Evolutionary conservation across 2,113 vertebrate species (phyloP).

Genomic region (Neotragus moschatus): DNA sequence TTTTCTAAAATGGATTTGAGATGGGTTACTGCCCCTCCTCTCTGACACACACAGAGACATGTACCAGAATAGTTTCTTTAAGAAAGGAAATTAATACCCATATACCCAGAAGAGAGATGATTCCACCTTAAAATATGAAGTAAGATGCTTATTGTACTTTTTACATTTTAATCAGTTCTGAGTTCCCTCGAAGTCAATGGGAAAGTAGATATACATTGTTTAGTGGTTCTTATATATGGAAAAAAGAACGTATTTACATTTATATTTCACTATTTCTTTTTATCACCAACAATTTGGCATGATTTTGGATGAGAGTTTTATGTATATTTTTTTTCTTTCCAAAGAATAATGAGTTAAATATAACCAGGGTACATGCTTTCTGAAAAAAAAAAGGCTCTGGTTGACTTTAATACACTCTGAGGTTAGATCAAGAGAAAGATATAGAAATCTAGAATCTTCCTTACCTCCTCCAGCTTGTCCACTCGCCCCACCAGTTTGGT

Average conservation of each 20-base stretch:
- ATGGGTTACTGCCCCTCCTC: neutral
- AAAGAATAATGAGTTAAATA: neutral
- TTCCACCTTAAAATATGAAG: neutral
- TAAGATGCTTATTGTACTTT: neutral
- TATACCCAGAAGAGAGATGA: neutral
- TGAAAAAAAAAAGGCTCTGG: neutral
- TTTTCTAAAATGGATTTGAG: neutral
- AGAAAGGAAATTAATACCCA: neutral
- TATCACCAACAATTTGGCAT: neutral
- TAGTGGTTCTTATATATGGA: neutral
- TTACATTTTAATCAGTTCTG: neutral
- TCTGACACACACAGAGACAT: neutral
- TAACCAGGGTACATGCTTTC: neutral
- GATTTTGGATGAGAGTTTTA: neutral
- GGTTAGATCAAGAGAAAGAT: neutral
- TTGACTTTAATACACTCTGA: neutral
- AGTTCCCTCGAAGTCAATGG: neutral
- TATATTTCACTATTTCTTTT: neutral
- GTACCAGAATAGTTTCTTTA: neutral
- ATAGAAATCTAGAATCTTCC: neutral
- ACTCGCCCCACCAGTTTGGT: constrained; percentile 90
- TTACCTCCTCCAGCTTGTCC: constrained; percentile 93
- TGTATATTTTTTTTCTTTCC: neutral
- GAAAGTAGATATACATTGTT: neutral
- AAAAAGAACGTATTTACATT: neutral